Conservation (phyloP, 1,140 invertebrate genomes). For the Magallana ariakensis region DNA sequence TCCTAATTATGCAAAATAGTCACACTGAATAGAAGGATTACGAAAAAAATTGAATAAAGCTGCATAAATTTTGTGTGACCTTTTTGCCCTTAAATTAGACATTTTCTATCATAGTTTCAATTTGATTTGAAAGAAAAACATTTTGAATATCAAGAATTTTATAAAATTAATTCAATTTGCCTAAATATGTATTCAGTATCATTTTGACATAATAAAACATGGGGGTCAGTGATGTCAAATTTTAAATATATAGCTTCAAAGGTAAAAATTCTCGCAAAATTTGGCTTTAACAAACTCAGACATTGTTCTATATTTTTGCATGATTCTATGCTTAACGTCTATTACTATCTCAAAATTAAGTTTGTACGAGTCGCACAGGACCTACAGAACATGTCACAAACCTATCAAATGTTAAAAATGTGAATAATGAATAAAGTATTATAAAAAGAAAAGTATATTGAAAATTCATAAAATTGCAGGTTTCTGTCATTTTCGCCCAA, state of each 20-base stretch:
- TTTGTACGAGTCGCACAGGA: background rate
- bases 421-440: conserved; percentile 20
- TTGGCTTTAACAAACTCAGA: conserved; percentile 12
- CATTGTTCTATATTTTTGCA: conserved; percentile 20
- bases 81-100: background rate
- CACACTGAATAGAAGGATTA: conserved; percentile 12
- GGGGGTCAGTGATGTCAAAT: too few species aligned
- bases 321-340: background rate
- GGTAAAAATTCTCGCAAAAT: conserved; percentile 9
- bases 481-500: conserved; percentile 5
- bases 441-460: conserved; percentile 24
- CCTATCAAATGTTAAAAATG: conserved; percentile 25
- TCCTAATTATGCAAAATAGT: background rate
- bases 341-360: background rate
- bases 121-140: background rate
- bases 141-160: too few species aligned
- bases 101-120: background rate
- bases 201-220: too few species aligned
- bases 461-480: conserved; percentile 4
- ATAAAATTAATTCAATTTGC: too few species aligned
- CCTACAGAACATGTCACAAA: conserved; percentile 8
- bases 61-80: conserved; percentile 21
- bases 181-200: too few species aligned
- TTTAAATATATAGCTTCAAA: background rate
- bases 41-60: background rate